Conservation (phyloP, 2,888 invertebrate species). For the Odontocolon sp. region DNA sequence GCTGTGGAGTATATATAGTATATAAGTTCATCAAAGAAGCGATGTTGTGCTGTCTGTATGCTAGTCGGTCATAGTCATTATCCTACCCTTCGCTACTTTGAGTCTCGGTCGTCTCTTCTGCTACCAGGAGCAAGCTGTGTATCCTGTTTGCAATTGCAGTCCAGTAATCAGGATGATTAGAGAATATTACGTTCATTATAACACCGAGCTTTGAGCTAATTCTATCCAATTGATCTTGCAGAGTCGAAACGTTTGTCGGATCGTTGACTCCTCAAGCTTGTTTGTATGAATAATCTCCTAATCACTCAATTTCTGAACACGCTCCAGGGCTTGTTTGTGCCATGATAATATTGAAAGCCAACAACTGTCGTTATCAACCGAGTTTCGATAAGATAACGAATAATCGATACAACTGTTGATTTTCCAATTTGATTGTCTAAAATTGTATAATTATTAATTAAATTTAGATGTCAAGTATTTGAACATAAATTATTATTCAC, state of each 20-base stretch:
- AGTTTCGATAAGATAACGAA: background rate
- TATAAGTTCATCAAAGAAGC: slow-evolving; percentile 50
- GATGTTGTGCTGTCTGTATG: slow-evolving; percentile 48
- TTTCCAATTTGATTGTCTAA: background rate
- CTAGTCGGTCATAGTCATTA: slow-evolving; percentile 60
- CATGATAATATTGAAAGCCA: background rate
- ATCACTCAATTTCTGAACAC: background rate
- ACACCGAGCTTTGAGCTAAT: slow-evolving; percentile 7
- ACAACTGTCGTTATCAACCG: background rate
- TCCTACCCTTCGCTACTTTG: slow-evolving; percentile 39
- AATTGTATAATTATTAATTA: background rate
- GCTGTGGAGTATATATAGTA: slow-evolving; percentile 10
- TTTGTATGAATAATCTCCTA: background rate
- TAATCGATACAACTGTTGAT: background rate
- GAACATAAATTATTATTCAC: too few species aligned
- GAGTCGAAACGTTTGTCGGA: background rate
- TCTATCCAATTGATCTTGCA: slow-evolving; percentile 9
- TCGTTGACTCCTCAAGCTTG: background rate
- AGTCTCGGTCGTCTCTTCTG: slow-evolving; percentile 23
- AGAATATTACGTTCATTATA: slow-evolving; percentile 28
- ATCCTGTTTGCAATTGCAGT: slow-evolving; percentile 45
- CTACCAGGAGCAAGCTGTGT: slow-evolving; percentile 5
- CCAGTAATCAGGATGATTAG: slow-evolving; percentile 37
- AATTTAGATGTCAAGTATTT: too few species aligned
- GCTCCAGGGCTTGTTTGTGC: background rate